phyloP scores from a whole-genome alignment of 2,797 vertebrate species.

The Spinus pinus region DNA sequence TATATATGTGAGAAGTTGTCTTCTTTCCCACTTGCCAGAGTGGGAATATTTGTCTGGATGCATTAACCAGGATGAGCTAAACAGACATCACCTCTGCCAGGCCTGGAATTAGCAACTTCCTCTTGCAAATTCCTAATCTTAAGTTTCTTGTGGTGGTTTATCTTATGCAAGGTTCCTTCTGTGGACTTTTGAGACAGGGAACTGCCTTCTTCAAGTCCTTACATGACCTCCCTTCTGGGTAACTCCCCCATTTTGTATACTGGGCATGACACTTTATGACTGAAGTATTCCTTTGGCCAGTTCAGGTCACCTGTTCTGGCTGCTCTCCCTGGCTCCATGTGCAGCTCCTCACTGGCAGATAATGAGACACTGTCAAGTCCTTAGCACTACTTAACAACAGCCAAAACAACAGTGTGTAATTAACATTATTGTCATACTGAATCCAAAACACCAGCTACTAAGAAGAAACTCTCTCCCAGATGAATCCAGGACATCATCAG shows the following conservation, averaged over 20 bases:
- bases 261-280: no score
- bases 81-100: not conserved
- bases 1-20: not conserved
- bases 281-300: not conserved
- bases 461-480: not conserved
- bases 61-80: not conserved
- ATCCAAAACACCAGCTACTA: not conserved
- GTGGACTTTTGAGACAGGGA: not conserved
- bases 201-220: not conserved
- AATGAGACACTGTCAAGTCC: not conserved
- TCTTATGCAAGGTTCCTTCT: not conserved
- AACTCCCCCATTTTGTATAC: not conserved
- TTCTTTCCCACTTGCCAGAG: not conserved
- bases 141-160: not conserved
- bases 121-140: not conserved
- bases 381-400: not conserved
- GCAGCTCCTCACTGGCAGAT: not conserved
- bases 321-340: not conserved
- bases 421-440: not conserved
- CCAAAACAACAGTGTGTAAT: not conserved
- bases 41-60: not conserved
- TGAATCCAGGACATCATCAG: not conserved
- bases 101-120: not conserved
- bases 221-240: not conserved
- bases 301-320: not conserved